These are phyloP conservation scores for Elegia similella DNA, from an alignment of 2,888 invertebrate genomes.

Conservation along the genomic window DNA sequence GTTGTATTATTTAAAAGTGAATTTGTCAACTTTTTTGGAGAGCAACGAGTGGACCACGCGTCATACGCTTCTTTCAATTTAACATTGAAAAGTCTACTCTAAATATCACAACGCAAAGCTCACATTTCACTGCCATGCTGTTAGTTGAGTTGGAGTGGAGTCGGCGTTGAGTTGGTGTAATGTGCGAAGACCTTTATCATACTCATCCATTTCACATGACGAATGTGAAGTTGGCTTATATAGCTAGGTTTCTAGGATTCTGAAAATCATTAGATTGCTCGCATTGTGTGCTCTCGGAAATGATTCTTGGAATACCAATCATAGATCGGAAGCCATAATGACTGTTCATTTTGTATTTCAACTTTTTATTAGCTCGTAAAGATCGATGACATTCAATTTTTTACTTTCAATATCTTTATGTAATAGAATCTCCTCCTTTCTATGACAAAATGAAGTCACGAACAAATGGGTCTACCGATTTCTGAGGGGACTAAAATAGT, in stretches of 20 bases:
- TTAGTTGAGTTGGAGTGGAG: too few species aligned
- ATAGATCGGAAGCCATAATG: background rate
- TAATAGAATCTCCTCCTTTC: background rate
- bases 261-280: background rate
- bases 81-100: too few species aligned
- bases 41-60: too few species aligned
- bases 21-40: too few species aligned
- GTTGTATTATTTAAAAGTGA: too few species aligned
- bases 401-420: background rate
- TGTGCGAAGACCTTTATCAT: too few species aligned
- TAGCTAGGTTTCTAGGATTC: background rate
- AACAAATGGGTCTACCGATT: background rate
- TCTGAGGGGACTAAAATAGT: background rate
- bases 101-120: too few species aligned
- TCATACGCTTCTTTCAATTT: too few species aligned
- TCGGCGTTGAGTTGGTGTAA: too few species aligned
- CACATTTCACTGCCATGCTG: too few species aligned
- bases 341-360: background rate
- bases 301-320: slow-evolving; percentile 2
- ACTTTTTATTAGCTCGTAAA: background rate
- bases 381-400: slow-evolving; percentile 1
- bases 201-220: too few species aligned
- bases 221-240: background rate
- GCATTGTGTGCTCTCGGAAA: background rate
- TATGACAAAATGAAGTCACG: background rate